phyloP scores from a whole-genome alignment of 2,888 invertebrate genomes.

The Cerceris ruficornis region DNA sequence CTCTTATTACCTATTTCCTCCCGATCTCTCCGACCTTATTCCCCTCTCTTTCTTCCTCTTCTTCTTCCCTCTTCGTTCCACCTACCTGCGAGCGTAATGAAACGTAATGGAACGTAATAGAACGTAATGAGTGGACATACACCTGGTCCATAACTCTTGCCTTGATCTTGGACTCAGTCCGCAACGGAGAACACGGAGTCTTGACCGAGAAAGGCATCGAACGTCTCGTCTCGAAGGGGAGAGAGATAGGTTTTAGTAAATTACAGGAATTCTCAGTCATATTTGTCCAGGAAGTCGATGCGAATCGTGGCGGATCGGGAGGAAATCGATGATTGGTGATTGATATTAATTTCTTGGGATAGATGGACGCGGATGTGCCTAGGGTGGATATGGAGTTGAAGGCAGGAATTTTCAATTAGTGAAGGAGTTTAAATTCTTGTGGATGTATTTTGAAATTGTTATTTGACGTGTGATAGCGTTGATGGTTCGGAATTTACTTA shows the following conservation, averaged over 20 bases:
- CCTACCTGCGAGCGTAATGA: constrained; percentile 57
- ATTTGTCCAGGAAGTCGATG: constrained; percentile 23
- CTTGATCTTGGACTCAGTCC: constrained; percentile 43
- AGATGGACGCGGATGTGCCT: no score
- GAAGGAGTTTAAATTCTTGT: no score
- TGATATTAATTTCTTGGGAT: no score
- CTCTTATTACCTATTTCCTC: constrained; percentile 63
- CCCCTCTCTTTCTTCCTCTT: constrained; percentile 6
- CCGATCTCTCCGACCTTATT: constrained; percentile 56
- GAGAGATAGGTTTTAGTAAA: constrained; percentile 29
- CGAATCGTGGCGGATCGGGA: not conserved
- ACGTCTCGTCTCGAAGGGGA: constrained; percentile 7
- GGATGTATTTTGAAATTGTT: no score
- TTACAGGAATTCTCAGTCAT: constrained; percentile 5
- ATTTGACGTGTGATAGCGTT: no score
- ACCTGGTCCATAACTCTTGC: constrained; percentile 54
- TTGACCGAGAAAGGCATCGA: constrained; percentile 34
- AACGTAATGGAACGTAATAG: constrained; percentile 64
- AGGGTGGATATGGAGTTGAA: no score
- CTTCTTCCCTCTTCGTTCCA: not conserved
- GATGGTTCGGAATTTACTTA: no score
- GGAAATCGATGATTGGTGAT: no score
- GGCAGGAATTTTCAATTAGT: no score
- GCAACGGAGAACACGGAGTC: constrained; percentile 6
- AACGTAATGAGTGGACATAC: constrained; percentile 61